phyloP scores from a whole-genome alignment of 2,888 invertebrate genomes.

The Caenorhabditis uteleia region DNA sequence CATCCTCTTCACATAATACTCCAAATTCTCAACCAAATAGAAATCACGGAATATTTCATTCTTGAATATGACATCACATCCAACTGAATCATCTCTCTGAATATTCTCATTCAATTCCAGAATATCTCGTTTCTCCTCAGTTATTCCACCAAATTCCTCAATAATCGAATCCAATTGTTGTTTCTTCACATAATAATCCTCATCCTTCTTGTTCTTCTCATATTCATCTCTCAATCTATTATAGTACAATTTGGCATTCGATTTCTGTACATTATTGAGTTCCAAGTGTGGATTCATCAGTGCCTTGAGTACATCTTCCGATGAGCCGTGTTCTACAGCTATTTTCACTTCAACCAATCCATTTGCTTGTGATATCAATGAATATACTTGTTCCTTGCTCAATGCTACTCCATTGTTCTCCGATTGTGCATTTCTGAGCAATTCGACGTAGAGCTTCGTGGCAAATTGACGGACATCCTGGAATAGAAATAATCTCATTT shows the following conservation, averaged over 20 bases:
- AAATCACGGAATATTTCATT: constrained; percentile 10
- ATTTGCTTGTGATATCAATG: constrained; percentile 42
- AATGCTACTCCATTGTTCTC: constrained; percentile 18
- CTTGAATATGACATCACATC: constrained; percentile 25
- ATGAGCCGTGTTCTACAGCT: constrained; percentile 54
- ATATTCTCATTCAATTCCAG: constrained; percentile 25
- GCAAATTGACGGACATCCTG: constrained; percentile 42
- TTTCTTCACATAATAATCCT: constrained; percentile 37
- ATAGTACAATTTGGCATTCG: constrained; percentile 52
- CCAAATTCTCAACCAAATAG: constrained; percentile 37
- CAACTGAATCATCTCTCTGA: constrained; percentile 19
- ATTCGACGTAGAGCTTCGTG: constrained; percentile 24
- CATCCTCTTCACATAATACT: constrained; percentile 27
- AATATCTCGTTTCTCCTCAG: constrained; percentile 32
- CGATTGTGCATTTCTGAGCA: constrained; percentile 10
- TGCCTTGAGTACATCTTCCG: constrained; percentile 49
- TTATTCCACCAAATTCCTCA: constrained; percentile 38
- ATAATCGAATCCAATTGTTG: constrained; percentile 39
- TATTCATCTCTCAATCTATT: constrained; percentile 45
- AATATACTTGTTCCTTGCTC: constrained; percentile 41
- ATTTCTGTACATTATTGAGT: constrained; percentile 20
- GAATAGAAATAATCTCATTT: constrained; percentile 14
- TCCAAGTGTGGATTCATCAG: constrained; percentile 46
- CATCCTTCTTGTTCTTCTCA: constrained; percentile 13
- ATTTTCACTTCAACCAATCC: constrained; percentile 54